These are phyloP conservation scores for Drosophila mimica DNA, from an alignment of 2,888 invertebrate genomes.

Conservation along the genomic window DNA sequence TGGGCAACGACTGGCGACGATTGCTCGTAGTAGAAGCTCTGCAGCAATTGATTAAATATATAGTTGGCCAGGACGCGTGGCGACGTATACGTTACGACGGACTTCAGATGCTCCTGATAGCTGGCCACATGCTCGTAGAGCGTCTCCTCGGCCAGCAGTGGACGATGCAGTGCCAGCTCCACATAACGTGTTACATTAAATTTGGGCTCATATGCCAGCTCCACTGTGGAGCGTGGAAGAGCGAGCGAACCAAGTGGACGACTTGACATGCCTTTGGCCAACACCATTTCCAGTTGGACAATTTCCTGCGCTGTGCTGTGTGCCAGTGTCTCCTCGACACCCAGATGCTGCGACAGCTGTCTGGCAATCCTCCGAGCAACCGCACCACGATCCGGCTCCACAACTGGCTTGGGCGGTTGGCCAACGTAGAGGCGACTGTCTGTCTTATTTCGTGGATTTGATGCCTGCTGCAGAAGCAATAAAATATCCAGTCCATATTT, in stretches of 20 bases:
- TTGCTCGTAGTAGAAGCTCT: constrained; percentile 67
- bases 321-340: constrained; percentile 57
- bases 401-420: constrained; percentile 65
- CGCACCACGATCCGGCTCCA: constrained; percentile 45
- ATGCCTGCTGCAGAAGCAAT: constrained; percentile 61
- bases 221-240: constrained; percentile 45
- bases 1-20: constrained; percentile 45
- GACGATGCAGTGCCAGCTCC: constrained; percentile 65
- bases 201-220: constrained; percentile 57
- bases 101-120: constrained; percentile 69
- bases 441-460: constrained; percentile 60
- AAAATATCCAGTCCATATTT: constrained; percentile 81
- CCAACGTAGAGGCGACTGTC: constrained; percentile 74
- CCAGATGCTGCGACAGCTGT: constrained; percentile 64
- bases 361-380: constrained; percentile 42
- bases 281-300: constrained; percentile 62
- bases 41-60: constrained; percentile 74
- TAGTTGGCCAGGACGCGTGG: constrained; percentile 76
- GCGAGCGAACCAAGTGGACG: constrained; percentile 57
- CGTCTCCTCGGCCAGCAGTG: constrained; percentile 48
- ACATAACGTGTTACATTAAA: constrained; percentile 74
- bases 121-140: constrained; percentile 73
- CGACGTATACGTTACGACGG: constrained; percentile 50
- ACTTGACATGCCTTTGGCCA: constrained; percentile 67
- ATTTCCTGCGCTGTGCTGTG: constrained; percentile 66